phyloP scores from a whole-genome alignment of 2,797 vertebrate species.

The Sebastes vulpes region DNA sequence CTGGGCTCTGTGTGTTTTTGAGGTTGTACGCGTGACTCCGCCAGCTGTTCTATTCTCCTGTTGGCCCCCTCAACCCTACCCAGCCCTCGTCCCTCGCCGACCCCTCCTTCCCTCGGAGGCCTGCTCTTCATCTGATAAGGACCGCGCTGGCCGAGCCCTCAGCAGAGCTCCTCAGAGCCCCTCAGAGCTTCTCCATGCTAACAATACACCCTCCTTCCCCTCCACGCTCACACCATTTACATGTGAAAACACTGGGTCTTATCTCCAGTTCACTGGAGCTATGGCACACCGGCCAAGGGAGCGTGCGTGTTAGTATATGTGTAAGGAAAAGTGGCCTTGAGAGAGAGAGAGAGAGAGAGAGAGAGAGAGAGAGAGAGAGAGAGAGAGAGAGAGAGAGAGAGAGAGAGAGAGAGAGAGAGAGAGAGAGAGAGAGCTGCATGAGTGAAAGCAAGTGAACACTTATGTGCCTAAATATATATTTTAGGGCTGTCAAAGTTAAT shows the following conservation, averaged over 20 bases:
- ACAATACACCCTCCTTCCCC: slow-evolving; percentile 78
- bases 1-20: slow-evolving; percentile 85
- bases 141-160: slow-evolving; percentile 70
- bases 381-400: neutral
- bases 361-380: slow-evolving; percentile 35
- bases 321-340: slow-evolving; percentile 39
- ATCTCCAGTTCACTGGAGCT: slow-evolving; percentile 82
- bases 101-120: slow-evolving; percentile 75
- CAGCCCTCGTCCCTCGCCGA: slow-evolving; percentile 56
- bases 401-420: neutral
- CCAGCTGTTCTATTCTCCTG: slow-evolving; percentile 87
- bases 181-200: slow-evolving; percentile 66
- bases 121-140: slow-evolving; percentile 89
- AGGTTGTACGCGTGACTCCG: slow-evolving; percentile 84
- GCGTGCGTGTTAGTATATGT: slow-evolving; percentile 32
- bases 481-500: too few relatives aligned
- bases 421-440: slow-evolving; percentile 37
- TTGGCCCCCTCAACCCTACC: slow-evolving; percentile 67
- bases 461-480: slow-evolving; percentile 11
- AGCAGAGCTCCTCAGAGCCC: slow-evolving; percentile 70
- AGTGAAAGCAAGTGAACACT: slow-evolving; percentile 23
- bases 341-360: neutral
- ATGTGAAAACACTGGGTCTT: slow-evolving; percentile 86
- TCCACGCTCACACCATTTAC: slow-evolving; percentile 79
- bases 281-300: slow-evolving; percentile 71